These are phyloP conservation scores for Hemichromis elongatus DNA, from an alignment of 2,113 vertebrate genomes.

Conservation along the genomic window DNA sequence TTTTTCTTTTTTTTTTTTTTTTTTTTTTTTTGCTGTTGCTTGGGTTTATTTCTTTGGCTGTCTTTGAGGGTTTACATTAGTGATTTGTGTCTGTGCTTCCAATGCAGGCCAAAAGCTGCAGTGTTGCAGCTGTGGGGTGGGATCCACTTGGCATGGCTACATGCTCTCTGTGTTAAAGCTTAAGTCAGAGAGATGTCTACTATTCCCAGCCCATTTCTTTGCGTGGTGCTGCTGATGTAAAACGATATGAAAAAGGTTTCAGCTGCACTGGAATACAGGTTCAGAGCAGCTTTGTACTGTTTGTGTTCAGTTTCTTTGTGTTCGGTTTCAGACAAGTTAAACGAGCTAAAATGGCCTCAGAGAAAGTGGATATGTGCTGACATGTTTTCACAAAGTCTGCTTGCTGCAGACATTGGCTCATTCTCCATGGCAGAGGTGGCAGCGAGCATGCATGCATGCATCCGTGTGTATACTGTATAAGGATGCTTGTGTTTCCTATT, in stretches of 20 bases:
- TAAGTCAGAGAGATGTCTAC: not conserved
- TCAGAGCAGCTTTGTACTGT: not conserved
- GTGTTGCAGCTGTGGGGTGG: constrained; percentile 32
- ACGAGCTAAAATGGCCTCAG: constrained; percentile 28
- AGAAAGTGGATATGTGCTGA: constrained; percentile 36
- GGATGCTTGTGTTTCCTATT: not conserved
- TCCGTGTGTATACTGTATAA: not conserved
- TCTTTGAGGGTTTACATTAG: not conserved
- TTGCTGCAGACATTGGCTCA: constrained; percentile 22
- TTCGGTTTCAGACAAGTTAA: constrained; percentile 29
- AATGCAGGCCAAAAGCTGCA: not conserved
- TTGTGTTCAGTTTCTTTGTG: not conserved
- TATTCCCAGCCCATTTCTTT: not conserved
- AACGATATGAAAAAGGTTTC: constrained; percentile 25
- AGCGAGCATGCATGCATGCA: not conserved
- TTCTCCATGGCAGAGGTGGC: constrained; percentile 2
- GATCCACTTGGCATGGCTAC: constrained; percentile 3
- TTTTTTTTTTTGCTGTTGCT: not conserved
- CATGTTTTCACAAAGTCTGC: constrained; percentile 38
- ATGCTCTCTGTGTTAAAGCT: not conserved
- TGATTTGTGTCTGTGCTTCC: not conserved
- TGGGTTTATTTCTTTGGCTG: not conserved
- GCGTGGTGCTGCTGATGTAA: constrained; percentile 9
- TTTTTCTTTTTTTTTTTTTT: too few relatives aligned
- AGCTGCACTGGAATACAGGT: not conserved